These are phyloP conservation scores for Sebastes minor DNA, from an alignment of 2,797 vertebrate genomes.

Conservation along the genomic window DNA sequence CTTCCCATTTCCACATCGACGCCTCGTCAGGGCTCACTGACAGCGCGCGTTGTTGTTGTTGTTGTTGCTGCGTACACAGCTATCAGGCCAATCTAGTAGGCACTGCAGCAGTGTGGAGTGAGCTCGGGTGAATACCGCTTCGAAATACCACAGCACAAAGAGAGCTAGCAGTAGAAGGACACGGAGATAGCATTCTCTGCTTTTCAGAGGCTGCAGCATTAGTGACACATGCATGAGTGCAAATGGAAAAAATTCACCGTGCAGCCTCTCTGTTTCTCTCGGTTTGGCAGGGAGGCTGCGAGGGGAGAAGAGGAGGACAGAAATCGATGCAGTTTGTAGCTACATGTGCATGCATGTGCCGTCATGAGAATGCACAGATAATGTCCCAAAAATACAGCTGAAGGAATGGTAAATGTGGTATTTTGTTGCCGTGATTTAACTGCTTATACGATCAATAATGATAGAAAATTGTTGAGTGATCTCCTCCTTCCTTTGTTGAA, in stretches of 20 bases:
- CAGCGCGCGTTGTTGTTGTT: constrained; percentile 63
- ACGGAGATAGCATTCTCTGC: constrained; percentile 53
- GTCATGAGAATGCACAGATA: constrained; percentile 25
- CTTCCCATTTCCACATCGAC: constrained; percentile 67
- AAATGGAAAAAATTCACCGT: constrained; percentile 59
- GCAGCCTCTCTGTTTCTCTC: constrained; percentile 40
- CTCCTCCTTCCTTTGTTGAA: background rate
- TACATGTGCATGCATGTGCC: constrained; percentile 20
- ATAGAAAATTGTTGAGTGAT: background rate
- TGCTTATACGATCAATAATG: constrained; percentile 13
- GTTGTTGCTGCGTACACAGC: constrained; percentile 49
- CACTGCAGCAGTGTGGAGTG: constrained; percentile 46
- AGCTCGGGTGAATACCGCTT: constrained; percentile 39
- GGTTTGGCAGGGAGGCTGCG: constrained; percentile 18
- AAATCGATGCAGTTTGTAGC: constrained; percentile 38
- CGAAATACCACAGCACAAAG: constrained; percentile 55
- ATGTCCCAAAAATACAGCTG: background rate
- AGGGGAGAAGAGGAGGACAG: constrained; percentile 1
- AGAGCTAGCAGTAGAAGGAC: constrained; percentile 53
- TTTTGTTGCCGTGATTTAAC: background rate
- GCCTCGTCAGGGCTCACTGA: constrained; percentile 63
- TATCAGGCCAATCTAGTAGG: constrained; percentile 63
- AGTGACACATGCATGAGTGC: constrained; percentile 75
- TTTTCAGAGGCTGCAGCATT: constrained; percentile 63
- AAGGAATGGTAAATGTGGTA: background rate